phyloP scores from a whole-genome alignment of 35 echinoderm and acorn worm genomes.

The Chiridota heheva region DNA sequence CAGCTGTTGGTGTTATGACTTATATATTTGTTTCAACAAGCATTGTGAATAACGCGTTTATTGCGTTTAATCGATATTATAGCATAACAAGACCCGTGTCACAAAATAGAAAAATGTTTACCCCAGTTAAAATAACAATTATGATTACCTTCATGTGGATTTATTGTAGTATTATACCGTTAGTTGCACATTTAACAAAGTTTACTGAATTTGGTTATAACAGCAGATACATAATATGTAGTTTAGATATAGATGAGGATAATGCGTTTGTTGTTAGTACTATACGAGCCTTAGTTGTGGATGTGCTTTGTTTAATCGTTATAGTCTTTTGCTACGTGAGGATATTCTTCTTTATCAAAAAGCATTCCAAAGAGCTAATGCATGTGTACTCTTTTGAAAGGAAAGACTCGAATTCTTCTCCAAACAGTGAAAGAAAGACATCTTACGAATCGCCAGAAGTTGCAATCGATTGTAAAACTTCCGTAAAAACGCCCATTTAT shows the following conservation, averaged over 20 bases:
- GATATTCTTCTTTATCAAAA: conserved; percentile 44
- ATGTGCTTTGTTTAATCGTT: conserved; percentile 31
- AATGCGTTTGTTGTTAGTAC: conserved; percentile 10
- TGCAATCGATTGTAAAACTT: no score
- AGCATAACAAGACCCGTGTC: conserved; percentile 23
- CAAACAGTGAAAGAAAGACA: not conserved
- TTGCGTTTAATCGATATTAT: conserved; percentile 31
- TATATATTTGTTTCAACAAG: conserved; percentile 41
- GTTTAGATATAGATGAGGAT: not conserved
- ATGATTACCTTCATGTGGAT: conserved; percentile 32
- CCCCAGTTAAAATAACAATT: not conserved
- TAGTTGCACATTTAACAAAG: conserved; percentile 7
- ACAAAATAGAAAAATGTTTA: conserved; percentile 18
- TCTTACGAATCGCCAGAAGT: no score
- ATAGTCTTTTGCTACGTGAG: conserved; percentile 34
- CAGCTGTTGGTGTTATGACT: conserved; percentile 18
- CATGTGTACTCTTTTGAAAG: conserved; percentile 32
- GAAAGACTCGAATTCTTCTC: conserved; percentile 25
- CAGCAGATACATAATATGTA: conserved; percentile 40
- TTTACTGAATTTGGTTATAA: conserved; percentile 32
- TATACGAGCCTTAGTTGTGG: not conserved
- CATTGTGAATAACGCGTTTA: conserved; percentile 32
- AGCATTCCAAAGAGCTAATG: conserved; percentile 45
- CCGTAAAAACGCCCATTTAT: no score
- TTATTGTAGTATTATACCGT: conserved; percentile 33